These are phyloP conservation scores for Platichthys stellatus DNA, from an alignment of 2,113 vertebrate species.

Conservation along the genomic window DNA sequence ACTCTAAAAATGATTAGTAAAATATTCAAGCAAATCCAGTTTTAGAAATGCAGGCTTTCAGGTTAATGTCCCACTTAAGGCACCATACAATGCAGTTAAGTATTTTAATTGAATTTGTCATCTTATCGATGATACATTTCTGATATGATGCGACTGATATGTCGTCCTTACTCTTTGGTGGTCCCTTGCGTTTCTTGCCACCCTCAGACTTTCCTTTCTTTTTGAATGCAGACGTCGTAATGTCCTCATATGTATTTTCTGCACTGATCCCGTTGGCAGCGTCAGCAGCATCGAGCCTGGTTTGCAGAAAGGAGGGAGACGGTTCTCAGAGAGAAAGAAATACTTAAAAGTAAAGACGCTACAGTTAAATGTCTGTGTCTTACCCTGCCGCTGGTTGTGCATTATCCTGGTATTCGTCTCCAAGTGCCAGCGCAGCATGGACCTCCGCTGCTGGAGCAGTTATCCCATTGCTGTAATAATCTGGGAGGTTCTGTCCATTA, in stretches of 20 bases:
- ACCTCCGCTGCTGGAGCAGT: not conserved
- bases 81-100: not conserved
- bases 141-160: not conserved
- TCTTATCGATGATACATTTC: not conserved
- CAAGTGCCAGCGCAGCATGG: not conserved
- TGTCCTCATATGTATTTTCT: slow-evolving; percentile 43
- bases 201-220: slow-evolving; percentile 67
- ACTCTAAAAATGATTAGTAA: not conserved
- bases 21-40: not conserved
- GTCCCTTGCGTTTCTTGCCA: slow-evolving; percentile 75
- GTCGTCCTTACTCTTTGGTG: slow-evolving; percentile 76
- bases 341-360: not conserved
- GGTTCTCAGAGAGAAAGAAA: not conserved
- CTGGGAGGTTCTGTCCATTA: not conserved
- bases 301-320: not conserved
- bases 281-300: slow-evolving; percentile 25
- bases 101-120: not conserved
- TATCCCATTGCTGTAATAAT: slow-evolving; percentile 30
- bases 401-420: slow-evolving; percentile 5
- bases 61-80: not conserved
- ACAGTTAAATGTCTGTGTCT: not conserved
- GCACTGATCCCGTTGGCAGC: not conserved
- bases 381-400: slow-evolving; percentile 54
- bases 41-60: not conserved
- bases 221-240: slow-evolving; percentile 6